phyloP scores from a whole-genome alignment of 2,888 invertebrate genomes.

The Tetranychus piercei region DNA sequence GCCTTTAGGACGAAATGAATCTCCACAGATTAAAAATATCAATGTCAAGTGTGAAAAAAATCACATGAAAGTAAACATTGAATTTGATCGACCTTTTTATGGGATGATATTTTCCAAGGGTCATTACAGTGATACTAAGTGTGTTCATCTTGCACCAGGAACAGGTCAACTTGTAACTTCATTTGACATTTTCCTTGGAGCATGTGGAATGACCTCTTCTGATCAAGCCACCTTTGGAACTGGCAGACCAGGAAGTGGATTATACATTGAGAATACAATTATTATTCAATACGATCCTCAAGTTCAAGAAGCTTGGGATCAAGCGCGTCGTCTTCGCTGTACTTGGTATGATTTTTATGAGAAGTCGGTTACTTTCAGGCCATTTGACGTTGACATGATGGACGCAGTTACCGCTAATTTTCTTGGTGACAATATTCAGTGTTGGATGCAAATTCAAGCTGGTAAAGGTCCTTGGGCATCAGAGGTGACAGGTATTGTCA shows the following conservation, averaged over 20 bases:
- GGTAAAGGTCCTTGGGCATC: conserved; percentile 95
- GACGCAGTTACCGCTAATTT: conserved; percentile 88
- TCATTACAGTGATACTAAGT: conserved; percentile 52
- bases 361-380: conserved; percentile 79
- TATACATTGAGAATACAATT: conserved; percentile 82
- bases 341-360: conserved; percentile 94
- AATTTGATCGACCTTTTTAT: conserved; percentile 82
- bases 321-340: conserved; percentile 71
- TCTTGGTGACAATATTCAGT: conserved; percentile 80
- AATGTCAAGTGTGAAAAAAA: conserved; percentile 80
- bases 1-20: conserved; percentile 64
- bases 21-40: conserved; percentile 71
- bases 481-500: conserved; percentile 82
- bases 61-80: conserved; percentile 80
- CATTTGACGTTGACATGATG: conserved; percentile 77
- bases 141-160: conserved; percentile 74
- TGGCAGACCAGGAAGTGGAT: conserved; percentile 38
- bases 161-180: conserved; percentile 76
- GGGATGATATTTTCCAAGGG: conserved; percentile 89
- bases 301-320: conserved; percentile 88
- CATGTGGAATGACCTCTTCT: conserved; percentile 84
- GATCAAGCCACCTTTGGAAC: conserved; percentile 17
- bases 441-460: conserved; percentile 94
- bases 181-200: conserved; percentile 78
- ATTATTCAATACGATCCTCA: conserved; percentile 77